Percentiles rank a stretch among this genome's conserved stretches.
Conservation (phyloP, 2,113 vertebrate species). For the Pteronura brasiliensis region DNA sequence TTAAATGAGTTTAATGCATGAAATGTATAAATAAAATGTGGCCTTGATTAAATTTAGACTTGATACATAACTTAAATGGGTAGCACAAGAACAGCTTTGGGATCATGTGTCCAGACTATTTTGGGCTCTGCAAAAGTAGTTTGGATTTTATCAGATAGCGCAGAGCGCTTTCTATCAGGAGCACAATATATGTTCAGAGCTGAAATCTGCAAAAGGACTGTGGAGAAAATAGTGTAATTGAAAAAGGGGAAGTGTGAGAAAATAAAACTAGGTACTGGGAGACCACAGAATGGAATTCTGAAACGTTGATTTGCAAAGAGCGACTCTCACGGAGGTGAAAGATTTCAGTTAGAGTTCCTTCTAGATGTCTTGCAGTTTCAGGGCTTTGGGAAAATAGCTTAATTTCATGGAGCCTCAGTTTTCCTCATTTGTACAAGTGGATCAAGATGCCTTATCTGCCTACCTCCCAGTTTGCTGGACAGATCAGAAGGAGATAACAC, state of each 20-base stretch:
- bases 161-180: constrained; percentile 61
- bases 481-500: background rate
- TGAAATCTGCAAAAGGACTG: background rate
- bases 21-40: constrained; percentile 91
- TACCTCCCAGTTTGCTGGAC: background rate
- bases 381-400: background rate
- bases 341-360: background rate
- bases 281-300: background rate
- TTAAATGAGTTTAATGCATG: constrained; percentile 90
- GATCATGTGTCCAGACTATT: constrained; percentile 83
- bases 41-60: constrained; percentile 88
- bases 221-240: background rate
- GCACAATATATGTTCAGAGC: constrained; percentile 19
- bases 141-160: constrained; percentile 77
- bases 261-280: background rate
- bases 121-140: constrained; percentile 76
- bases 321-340: background rate
- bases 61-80: constrained; percentile 87
- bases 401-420: background rate
- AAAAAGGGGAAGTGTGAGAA: background rate
- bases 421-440: background rate
- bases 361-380: background rate
- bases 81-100: constrained; percentile 82
- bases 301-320: background rate
- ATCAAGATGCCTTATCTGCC: background rate